These are phyloP conservation scores for Sycophila sp. DNA, from an alignment of 1,140 invertebrate species.

Conservation along the genomic window DNA sequence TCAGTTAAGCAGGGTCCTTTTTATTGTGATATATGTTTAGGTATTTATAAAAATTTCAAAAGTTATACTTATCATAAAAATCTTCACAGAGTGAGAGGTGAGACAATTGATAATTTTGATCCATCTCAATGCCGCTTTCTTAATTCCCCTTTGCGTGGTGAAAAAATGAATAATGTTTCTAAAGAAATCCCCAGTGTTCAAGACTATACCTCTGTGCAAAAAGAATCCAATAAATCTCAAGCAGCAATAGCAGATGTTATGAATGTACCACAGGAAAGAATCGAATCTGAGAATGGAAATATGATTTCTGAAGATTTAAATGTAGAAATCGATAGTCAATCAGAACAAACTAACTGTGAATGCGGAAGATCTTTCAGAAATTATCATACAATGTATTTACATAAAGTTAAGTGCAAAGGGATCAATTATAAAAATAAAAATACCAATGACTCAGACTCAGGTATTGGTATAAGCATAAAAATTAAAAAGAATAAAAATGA, in stretches of 20 bases:
- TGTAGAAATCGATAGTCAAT: slow-evolving; percentile 10
- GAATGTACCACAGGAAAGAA: background rate
- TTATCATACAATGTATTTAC: slow-evolving; percentile 51
- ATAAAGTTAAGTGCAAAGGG: slow-evolving; percentile 51
- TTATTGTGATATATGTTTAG: slow-evolving; percentile 47
- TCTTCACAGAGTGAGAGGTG: slow-evolving; percentile 42
- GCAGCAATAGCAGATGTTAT: slow-evolving; percentile 9
- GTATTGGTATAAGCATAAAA: slow-evolving; percentile 60
- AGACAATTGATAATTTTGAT: slow-evolving; percentile 50
- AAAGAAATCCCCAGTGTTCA: too few relatives aligned
- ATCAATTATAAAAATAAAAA: slow-evolving; percentile 28
- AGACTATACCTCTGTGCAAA: background rate
- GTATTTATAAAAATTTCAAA: slow-evolving; percentile 32
- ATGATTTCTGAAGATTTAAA: background rate
- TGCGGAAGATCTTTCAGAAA: slow-evolving; percentile 57
- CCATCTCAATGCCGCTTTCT: slow-evolving; percentile 36
- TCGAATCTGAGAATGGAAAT: background rate
- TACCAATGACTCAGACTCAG: slow-evolving; percentile 54
- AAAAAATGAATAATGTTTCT: background rate
- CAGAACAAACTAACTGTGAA: slow-evolving; percentile 43
- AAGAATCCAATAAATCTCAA: slow-evolving; percentile 5
- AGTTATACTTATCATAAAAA: slow-evolving; percentile 38
- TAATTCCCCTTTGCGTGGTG: slow-evolving; percentile 37
- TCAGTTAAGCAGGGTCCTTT: background rate
- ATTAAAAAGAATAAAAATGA: slow-evolving; percentile 62